Base-by-base conservation (phyloP, 1,140 invertebrate species). In the Atta cephalotes region DNA sequence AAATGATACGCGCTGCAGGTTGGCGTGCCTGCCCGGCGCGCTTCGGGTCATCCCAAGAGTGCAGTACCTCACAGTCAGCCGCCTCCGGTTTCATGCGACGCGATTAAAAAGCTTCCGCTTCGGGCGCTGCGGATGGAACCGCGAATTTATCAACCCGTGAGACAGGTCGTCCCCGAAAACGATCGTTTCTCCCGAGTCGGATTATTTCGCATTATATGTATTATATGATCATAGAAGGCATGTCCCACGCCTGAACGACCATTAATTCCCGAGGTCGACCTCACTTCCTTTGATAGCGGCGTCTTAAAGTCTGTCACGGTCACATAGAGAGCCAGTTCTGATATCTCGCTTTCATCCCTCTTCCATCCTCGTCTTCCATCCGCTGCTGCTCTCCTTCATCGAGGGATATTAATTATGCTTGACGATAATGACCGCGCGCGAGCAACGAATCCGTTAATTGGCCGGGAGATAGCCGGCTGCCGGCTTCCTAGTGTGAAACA, bases 261-360 rank as follows among this genome's bases (percentile, higher is more conserved):
- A 60, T 88, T 91, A 88, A 90, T 85, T 79, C 35, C 45, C 80
- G 92, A 92, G 94, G 90, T 94, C 91, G 94, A 94, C 93, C 93
- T 93, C 92, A 94, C 94, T 94, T 95, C 94, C 94, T 94, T 88
- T 90, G 94, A 95, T 95, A 95, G 94, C 89, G 91, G 88, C 88
- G 92, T 93, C 92, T 92, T 88, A 87, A 85, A 89, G 92, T 93
- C 92, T 93, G 89, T 87, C 88, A 89, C 89, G 87, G 79, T 84
- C 87, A 81, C 45, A 49, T 25, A 39, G 88, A 39, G 88, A 89
- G 88, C 91, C 58, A 25, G 80, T 49, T 60, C 28, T 35, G 39
- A 80, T 88, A 63, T 84, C 89, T 91, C 87, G 87, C 80, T 70
- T 87, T 87, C 86, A 63, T 68, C 71, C 88, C 76, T 21, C 45